Conservation (phyloP, 2,797 vertebrate species). For the Fistularia tabacaria region DNA sequence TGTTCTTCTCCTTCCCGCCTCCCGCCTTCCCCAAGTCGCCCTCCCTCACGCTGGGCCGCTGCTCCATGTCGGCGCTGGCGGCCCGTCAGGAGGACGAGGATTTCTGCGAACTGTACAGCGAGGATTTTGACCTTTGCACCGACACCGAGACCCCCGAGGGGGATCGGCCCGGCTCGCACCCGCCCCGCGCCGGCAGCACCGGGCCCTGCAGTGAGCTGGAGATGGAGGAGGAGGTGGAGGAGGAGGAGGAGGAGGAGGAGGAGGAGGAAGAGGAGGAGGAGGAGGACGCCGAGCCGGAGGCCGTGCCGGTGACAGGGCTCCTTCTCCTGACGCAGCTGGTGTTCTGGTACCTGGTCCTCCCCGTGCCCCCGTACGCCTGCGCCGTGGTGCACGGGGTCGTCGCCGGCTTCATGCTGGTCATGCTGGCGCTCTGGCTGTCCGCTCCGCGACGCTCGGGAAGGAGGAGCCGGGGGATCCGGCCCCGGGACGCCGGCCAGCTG, state of each 20-base stretch:
- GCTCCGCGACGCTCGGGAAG: slow-evolving; percentile 64
- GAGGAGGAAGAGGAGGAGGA: slow-evolving; percentile 57
- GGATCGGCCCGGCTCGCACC: slow-evolving; percentile 71
- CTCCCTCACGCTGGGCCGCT: slow-evolving; percentile 85
- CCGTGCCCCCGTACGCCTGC: slow-evolving; percentile 84
- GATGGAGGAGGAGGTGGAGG: slow-evolving; percentile 74
- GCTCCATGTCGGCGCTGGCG: slow-evolving; percentile 85
- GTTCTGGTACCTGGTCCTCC: slow-evolving; percentile 89
- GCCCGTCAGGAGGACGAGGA: slow-evolving; percentile 94
- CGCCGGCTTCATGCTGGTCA: slow-evolving; percentile 88
- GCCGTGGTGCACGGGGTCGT: slow-evolving; percentile 85
- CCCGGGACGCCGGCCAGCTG: slow-evolving; percentile 75
- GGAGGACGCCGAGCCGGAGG: slow-evolving; percentile 59
- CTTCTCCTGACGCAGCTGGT: slow-evolving; percentile 79
- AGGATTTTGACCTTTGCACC: slow-evolving; percentile 85
- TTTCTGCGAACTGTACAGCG: slow-evolving; percentile 91
- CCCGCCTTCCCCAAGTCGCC: slow-evolving; percentile 49
- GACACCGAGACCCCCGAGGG: slow-evolving; percentile 81
- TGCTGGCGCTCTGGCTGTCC: slow-evolving; percentile 89
- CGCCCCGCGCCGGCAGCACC: slow-evolving; percentile 81
- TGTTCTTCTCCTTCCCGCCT: slow-evolving; percentile 72
- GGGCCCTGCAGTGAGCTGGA: slow-evolving; percentile 78
- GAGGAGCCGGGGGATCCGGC: slow-evolving; percentile 57
- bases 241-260: slow-evolving; percentile 60
- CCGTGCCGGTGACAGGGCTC: slow-evolving; percentile 80